A percentile compares a stretch with the other conserved stretches of the same genome.
Conservation (phyloP, 2,888 invertebrate genomes). For the Geophilus truncorum region DNA sequence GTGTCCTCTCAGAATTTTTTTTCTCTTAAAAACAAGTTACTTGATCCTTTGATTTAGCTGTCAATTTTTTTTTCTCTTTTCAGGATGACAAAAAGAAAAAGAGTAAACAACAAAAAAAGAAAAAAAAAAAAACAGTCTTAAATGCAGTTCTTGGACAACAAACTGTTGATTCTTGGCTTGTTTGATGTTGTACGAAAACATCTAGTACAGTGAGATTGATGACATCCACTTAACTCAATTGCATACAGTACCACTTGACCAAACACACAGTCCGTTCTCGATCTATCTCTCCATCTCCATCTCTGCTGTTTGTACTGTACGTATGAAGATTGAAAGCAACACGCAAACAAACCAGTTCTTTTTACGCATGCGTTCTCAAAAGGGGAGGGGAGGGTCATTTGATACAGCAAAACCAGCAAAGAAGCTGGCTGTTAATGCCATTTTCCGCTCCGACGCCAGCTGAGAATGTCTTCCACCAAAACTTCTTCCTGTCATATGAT, state of each 20-base stretch:
- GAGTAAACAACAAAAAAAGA: too few species aligned
- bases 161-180: not conserved
- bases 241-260: not conserved
- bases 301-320: too few species aligned
- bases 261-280: not conserved
- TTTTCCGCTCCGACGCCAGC: constrained; percentile 3
- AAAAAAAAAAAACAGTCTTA: too few species aligned
- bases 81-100: not conserved
- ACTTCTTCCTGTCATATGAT: constrained; percentile 20
- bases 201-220: constrained; percentile 6
- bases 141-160: not conserved
- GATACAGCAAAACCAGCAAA: not conserved
- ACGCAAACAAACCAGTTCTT: not conserved
- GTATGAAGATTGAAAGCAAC: not conserved
- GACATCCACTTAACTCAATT: constrained; percentile 12
- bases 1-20: not conserved
- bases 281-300: not conserved
- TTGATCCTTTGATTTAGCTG: not conserved
- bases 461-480: constrained; percentile 13
- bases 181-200: not conserved
- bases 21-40: not conserved
- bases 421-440: not conserved
- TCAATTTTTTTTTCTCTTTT: not conserved
- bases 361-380: not conserved
- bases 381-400: not conserved